Base-by-base conservation (phyloP, 2,797 vertebrate species). In the Ammospiza maritima region DNA sequence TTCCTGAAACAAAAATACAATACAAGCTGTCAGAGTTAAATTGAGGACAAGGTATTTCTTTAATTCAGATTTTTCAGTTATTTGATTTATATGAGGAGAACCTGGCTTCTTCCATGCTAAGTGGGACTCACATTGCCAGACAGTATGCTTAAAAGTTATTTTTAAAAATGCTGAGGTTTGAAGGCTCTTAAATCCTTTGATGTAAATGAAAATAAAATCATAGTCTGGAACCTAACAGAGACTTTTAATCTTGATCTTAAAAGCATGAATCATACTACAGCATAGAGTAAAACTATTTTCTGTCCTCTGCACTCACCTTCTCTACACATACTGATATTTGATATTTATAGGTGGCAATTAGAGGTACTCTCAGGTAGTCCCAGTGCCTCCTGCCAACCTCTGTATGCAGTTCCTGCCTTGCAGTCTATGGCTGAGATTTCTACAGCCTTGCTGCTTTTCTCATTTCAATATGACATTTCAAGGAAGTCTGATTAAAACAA, bases 181-280 rank as follows among this genome's bases (percentile, higher is more conserved):
- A 93, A 96, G 94, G 82, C 77, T 96, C 80, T 90, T 94, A 95
- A 96, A 94, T 90, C 77, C 80, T 96, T 97, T 94, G 88, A 94
- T 95, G 93, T 93, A 96, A 96, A 95, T 91, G 89, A 96, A 96
- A 96, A 97, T 95, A 96, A 94, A 96, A 94, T 82, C 77, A 75
- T 71, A 91, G 67, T 93, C 81, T 90, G 75, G 57, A 94, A 82
- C 62, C 57, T 83, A 94, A 93, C 71, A 79, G 85, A 54, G 73
- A 79, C 80, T 96, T 96, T 93, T 91, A 96, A 96, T 90, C 85
- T 90, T 91, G 45, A 91, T 93, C 74, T 94, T 90, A 77, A 91
- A 94, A 93, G 67, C 75, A 74, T 85, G 75, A 94, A 79, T 95
- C 92, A 92, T 71, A 51, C 84, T 85, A 75, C 27, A 54, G 65